phyloP scores from a whole-genome alignment of 1,140 invertebrate species.

The Drosophila saltans region DNA sequence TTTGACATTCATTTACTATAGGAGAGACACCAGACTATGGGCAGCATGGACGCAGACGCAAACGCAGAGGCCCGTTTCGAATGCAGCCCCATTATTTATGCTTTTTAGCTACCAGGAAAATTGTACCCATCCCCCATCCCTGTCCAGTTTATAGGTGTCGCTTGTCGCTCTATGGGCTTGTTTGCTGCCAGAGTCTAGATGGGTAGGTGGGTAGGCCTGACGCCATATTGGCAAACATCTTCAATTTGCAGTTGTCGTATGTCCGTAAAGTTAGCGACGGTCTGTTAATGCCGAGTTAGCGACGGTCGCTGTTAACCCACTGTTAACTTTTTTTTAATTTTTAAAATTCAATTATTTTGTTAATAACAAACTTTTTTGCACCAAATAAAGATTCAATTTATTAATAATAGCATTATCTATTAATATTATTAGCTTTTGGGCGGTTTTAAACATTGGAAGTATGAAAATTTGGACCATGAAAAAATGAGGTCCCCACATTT shows the following conservation, averaged over 20 bases:
- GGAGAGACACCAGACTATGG: slow-evolving; percentile 1
- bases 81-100: slow-evolving; percentile 71
- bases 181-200: background rate
- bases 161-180: slow-evolving; percentile 14
- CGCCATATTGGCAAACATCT: slow-evolving; percentile 63
- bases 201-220: slow-evolving; percentile 14
- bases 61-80: slow-evolving; percentile 21
- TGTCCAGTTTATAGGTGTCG: slow-evolving; percentile 18
- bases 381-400: too few species aligned
- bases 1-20: slow-evolving; percentile 66
- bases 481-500: too few species aligned
- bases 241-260: slow-evolving; percentile 80
- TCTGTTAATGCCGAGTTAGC: too few species aligned
- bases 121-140: slow-evolving; percentile 32
- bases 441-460: too few species aligned
- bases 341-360: too few species aligned
- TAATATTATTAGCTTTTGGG: too few species aligned
- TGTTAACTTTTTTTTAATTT: too few species aligned
- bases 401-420: too few species aligned
- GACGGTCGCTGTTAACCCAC: too few species aligned
- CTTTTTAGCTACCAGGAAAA: slow-evolving; percentile 64
- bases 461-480: too few species aligned
- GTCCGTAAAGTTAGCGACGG: too few species aligned
- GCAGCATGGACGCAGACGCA: background rate
- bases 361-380: too few species aligned